Base-by-base conservation (phyloP, 2,113 vertebrate genomes). In the Lontra canadensis region DNA sequence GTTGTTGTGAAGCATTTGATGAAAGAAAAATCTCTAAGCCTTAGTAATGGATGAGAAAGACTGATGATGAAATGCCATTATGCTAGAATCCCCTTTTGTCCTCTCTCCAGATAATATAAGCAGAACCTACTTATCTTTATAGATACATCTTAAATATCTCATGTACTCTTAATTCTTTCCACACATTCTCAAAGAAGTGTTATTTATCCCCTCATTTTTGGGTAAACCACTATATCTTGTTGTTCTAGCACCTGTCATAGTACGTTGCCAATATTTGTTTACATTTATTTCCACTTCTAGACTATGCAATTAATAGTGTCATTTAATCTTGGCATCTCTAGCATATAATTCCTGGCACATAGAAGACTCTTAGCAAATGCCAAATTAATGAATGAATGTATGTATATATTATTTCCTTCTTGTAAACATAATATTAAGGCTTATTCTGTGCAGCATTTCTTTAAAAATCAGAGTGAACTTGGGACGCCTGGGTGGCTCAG, bases 261-360 rank as follows among this genome's bases (percentile, higher is more conserved):
- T 39, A 14, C 84, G n/a, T 52, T 95, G 94, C 85, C 92, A 96
- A 61, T 93, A 94, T 97, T 97, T 97, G 67, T 97, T 92, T 87
- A 94, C 69, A 93, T 92, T 94, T 90, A 69, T 97, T 97, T 97
- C 84, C 21, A 83, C 42, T 94, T 73, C 39, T 39, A 94, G 57
- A 67, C 61, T 95, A 94, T 94, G 74, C 76, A 90, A 80, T 96
- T 97, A 96, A 96, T 96, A 90, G 95, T 93, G 89, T 95, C 95
- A 92, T 90, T 96, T 95, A 96, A 94, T 93, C 80, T 97, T 96
- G 80, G 92, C 88, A 96, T 84, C 86, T 78, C 69, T 39, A 85
- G 85, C 81, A 90, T 96, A 83, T 93, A 96, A 96, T 93, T 95
- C 31, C 85, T 95, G 85, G 86, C 61, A 97, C 39, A 74, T 39